A percentile compares a stretch with the other conserved stretches of the same genome.
These are phyloP conservation scores for Parelbella ahira DNA, from an alignment of 2,888 invertebrate species.

Conservation along the genomic window DNA sequence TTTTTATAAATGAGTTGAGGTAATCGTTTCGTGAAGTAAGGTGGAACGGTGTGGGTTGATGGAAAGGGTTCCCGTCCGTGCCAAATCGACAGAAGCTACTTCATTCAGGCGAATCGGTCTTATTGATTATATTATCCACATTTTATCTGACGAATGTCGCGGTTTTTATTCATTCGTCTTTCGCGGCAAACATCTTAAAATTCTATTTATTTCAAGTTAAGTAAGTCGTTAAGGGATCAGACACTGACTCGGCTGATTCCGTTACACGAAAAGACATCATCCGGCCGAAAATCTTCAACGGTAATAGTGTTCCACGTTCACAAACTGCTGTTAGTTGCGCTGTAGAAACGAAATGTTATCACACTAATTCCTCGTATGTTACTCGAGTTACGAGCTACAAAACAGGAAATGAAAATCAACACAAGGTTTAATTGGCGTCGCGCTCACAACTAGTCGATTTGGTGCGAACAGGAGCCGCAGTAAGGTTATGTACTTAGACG, in stretches of 20 bases:
- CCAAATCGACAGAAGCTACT: constrained; percentile 26
- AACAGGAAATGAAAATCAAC: constrained; percentile 27
- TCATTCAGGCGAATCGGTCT: background rate
- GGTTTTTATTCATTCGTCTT: constrained; percentile 40
- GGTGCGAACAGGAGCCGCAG: constrained; percentile 46
- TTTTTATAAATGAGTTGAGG: constrained; percentile 48
- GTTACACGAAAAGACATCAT: constrained; percentile 43
- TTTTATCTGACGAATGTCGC: constrained; percentile 22
- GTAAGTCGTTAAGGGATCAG: constrained; percentile 50
- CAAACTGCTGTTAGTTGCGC: constrained; percentile 40
- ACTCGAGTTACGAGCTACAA: background rate
- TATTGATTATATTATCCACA: background rate
- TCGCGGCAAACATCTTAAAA: constrained; percentile 37
- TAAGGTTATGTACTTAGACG: constrained; percentile 66
- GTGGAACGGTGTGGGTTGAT: constrained; percentile 72
- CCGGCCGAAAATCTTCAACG: constrained; percentile 43
- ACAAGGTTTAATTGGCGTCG: constrained; percentile 22
- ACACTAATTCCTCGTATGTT: constrained; percentile 26
- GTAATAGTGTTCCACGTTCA: constrained; percentile 42
- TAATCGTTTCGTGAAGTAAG: constrained; percentile 55
- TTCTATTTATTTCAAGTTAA: constrained; percentile 53
- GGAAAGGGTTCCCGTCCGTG: constrained; percentile 47
- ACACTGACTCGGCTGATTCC: constrained; percentile 39
- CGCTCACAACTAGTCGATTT: constrained; percentile 30
- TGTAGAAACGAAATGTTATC: constrained; percentile 50